These are phyloP conservation scores for Paraescarpia echinospica DNA, from an alignment of 1,140 invertebrate genomes.

Conservation along the genomic window DNA sequence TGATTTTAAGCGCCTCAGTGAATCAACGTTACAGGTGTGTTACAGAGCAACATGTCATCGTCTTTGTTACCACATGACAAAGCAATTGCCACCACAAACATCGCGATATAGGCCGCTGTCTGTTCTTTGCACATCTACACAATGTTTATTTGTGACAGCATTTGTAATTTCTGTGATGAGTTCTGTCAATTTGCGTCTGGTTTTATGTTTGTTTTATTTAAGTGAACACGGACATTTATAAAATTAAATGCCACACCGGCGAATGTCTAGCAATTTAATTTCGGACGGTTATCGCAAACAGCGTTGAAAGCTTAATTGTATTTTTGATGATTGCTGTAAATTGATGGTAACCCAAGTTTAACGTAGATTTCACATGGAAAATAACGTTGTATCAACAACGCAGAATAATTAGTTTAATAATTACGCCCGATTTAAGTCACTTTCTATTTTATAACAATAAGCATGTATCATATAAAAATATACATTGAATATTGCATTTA, in stretches of 20 bases:
- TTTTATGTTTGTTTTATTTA: too few relatives aligned
- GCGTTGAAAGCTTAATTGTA: not conserved
- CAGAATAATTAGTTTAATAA: not conserved
- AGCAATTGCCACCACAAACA: not conserved
- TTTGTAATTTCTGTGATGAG: not conserved
- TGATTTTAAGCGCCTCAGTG: conserved; percentile 47
- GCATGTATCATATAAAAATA: not conserved
- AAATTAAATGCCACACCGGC: too few relatives aligned
- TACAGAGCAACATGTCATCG: not conserved
- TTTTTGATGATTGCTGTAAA: not conserved
- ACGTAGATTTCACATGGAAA: too few relatives aligned
- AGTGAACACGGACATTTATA: too few relatives aligned
- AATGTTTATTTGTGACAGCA: not conserved
- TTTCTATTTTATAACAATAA: not conserved
- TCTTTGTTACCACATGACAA: not conserved
- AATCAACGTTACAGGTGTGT: conserved; percentile 38
- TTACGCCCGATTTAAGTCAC: not conserved
- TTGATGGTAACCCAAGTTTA: too few relatives aligned
- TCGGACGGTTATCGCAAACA: not conserved
- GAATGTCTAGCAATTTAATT: not conserved
- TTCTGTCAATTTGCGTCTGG: too few relatives aligned
- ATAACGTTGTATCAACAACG: not conserved
- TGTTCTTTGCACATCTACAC: not conserved
- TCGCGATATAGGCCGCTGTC: not conserved
- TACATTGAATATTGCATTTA: not conserved